Percentiles rank a stretch among this genome's conserved stretches.
phyloP scores from a whole-genome alignment of 2,797 vertebrate genomes.

The Megalops cyprinoides region DNA sequence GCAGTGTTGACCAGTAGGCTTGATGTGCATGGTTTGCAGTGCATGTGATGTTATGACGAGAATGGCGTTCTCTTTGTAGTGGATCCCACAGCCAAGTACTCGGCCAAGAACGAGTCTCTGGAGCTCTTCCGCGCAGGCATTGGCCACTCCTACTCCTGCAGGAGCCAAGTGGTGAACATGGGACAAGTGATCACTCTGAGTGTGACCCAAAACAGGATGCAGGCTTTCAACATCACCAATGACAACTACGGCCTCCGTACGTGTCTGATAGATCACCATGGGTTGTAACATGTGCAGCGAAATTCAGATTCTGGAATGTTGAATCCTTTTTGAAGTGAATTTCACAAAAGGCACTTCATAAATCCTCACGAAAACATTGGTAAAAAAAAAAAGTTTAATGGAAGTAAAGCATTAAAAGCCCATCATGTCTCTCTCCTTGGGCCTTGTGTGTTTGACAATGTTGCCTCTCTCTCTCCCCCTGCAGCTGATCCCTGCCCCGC shows the following conservation, averaged over 20 bases:
- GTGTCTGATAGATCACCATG: too few relatives aligned
- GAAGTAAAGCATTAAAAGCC: neutral
- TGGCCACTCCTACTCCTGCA: slow-evolving; percentile 72
- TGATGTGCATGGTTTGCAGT: slow-evolving; percentile 12
- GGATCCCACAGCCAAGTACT: accelerated
- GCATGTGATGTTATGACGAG: neutral
- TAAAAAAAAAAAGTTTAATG: neutral
- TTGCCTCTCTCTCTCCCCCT: slow-evolving; percentile 31
- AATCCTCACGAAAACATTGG: neutral
- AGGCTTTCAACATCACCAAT: slow-evolving; percentile 69
- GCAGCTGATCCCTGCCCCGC: slow-evolving; percentile 71
- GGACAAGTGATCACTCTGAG: slow-evolving; percentile 59
- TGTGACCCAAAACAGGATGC: slow-evolving; percentile 51
- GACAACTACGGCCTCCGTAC: slow-evolving; percentile 63
- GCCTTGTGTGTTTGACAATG: neutral
- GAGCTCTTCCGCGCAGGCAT: slow-evolving; percentile 56
- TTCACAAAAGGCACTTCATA: neutral
- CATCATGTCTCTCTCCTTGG: neutral
- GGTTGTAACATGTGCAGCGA: too few relatives aligned
- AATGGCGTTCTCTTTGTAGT: neutral
- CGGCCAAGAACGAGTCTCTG: slow-evolving; percentile 33
- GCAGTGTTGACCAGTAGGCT: slow-evolving; percentile 50
- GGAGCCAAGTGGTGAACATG: slow-evolving; percentile 50
- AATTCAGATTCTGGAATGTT: too few relatives aligned
- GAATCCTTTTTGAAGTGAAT: neutral